Evolutionary conservation across 1,140 invertebrate species (phyloP).

Genomic region (Lineus longissimus): DNA sequence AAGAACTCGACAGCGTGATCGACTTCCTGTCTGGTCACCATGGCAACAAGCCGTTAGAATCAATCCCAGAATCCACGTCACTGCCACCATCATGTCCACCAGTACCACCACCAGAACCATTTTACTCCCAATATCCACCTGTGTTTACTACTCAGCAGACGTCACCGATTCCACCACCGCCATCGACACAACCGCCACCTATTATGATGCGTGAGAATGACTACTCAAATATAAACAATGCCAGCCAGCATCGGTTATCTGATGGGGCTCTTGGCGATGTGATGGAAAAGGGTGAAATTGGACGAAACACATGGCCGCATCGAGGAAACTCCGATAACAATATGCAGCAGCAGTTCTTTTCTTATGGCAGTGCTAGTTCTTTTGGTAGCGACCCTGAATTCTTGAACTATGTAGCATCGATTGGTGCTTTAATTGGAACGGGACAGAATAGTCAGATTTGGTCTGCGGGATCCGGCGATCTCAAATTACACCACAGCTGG

Average conservation of each 20-base stretch:
- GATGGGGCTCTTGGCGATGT: neutral
- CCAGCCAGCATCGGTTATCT: neutral
- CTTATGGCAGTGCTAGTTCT: neutral
- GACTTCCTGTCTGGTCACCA: conserved; percentile 1
- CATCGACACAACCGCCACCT: too few relatives aligned
- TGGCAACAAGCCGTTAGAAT: neutral
- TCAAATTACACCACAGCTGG: neutral
- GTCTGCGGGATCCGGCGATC: neutral
- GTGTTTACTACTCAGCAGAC: neutral
- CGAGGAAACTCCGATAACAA: neutral
- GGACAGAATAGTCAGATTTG: neutral
- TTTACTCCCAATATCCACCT: neutral
- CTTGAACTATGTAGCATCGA: neutral
- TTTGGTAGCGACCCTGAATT: conserved; percentile 6
- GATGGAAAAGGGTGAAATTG: neutral
- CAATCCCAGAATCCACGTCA: neutral
- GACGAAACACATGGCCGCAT: conserved; percentile 2
- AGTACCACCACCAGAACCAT: neutral
- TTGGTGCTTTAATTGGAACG: conserved; percentile 4
- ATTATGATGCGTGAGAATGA: too few relatives aligned
- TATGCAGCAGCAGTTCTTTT: neutral
- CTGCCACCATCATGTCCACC: neutral
- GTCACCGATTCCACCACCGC: neutral
- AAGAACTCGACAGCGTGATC: conserved; percentile 6
- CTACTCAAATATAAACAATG: neutral